Conservation (phyloP, 2,888 invertebrate species). For the Drepana falcataria region DNA sequence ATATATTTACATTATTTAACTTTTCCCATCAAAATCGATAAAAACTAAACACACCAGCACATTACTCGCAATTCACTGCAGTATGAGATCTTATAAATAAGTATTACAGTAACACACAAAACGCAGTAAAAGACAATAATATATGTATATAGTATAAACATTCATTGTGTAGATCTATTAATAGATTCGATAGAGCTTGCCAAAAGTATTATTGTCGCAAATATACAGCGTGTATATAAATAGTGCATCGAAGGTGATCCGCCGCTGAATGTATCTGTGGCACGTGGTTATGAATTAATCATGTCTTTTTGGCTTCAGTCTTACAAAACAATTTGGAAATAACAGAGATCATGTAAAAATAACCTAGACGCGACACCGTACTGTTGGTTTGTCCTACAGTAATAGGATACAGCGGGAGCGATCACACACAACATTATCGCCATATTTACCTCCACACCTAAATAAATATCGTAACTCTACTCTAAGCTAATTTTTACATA, state of each 20-base stretch:
- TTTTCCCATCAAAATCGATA: conserved; percentile 49
- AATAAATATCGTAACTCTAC: conserved; percentile 66
- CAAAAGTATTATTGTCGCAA: conserved; percentile 4
- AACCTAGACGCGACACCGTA: background rate
- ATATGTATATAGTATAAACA: conserved; percentile 2
- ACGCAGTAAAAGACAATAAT: conserved; percentile 24
- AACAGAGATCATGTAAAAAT: conserved; percentile 54
- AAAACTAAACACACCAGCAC: conserved; percentile 33
- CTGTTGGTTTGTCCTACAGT: background rate
- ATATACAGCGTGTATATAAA: conserved; percentile 4
- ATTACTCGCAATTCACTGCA: conserved; percentile 48
- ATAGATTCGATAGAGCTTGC: conserved; percentile 1
- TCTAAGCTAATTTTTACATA: conserved; percentile 57
- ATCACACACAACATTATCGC: background rate
- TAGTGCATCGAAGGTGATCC: conserved; percentile 4
- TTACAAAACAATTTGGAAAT: conserved; percentile 53
- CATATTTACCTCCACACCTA: conserved; percentile 26
- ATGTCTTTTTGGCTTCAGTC: conserved; percentile 37
- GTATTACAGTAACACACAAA: conserved; percentile 43
- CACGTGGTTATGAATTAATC: conserved; percentile 7
- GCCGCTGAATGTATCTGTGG: background rate
- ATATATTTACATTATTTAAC: conserved; percentile 65
- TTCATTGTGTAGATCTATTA: conserved; percentile 3
- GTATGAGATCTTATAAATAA: conserved; percentile 63
- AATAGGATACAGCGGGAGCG: background rate